Conservation (phyloP, 2,888 invertebrate genomes). For the Nomada ruficornis region DNA sequence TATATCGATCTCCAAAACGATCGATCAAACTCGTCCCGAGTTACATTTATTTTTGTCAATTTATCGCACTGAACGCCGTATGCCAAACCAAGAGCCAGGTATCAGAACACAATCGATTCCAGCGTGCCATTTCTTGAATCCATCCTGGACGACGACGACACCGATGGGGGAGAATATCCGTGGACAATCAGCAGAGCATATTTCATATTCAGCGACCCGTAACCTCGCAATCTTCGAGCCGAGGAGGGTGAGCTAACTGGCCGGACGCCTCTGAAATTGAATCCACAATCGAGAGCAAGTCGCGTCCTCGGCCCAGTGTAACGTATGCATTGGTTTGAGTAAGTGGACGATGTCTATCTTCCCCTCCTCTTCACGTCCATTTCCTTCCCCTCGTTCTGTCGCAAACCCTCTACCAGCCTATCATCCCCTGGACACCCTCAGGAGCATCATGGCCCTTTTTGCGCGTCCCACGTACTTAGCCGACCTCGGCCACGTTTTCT, state of each 20-base stretch:
- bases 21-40: no score
- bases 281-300: constrained; percentile 78
- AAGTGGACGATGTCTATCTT: constrained; percentile 71
- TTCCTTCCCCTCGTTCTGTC: constrained; percentile 14
- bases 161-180: constrained; percentile 58
- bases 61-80: no score
- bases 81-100: no score
- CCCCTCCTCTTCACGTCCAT: constrained; percentile 51
- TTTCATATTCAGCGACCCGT: constrained; percentile 79
- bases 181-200: constrained; percentile 75
- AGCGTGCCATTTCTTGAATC: not conserved
- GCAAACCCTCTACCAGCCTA: constrained; percentile 25
- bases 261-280: constrained; percentile 80
- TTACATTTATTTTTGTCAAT: no score
- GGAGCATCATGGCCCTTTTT: constrained; percentile 47
- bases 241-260: constrained; percentile 62
- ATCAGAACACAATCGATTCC: not conserved
- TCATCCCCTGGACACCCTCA: constrained; percentile 30
- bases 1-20: no score
- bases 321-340: constrained; percentile 79
- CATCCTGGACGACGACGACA: constrained; percentile 9
- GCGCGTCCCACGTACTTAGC: constrained; percentile 50
- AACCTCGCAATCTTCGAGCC: constrained; percentile 74
- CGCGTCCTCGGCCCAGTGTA: constrained; percentile 68
- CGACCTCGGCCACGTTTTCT: constrained; percentile 54